Percentiles rank a stretch among this genome's conserved stretches.
These are phyloP conservation scores for Drosophila micromelanica DNA, from an alignment of 1,140 invertebrate species.

Conservation along the genomic window DNA sequence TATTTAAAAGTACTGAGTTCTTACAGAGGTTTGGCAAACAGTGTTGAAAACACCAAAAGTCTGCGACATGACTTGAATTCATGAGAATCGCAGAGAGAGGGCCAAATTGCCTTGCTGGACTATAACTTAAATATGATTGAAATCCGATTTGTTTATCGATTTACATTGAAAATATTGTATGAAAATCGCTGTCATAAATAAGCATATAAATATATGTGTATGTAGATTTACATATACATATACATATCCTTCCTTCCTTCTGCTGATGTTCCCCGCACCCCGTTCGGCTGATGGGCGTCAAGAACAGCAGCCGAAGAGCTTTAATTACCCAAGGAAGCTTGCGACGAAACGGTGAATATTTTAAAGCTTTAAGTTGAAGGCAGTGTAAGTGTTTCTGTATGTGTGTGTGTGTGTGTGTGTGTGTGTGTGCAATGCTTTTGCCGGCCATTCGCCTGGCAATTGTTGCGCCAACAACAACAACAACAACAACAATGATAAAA, in stretches of 20 bases:
- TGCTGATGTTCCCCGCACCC: too few relatives aligned
- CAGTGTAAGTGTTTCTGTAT: neutral
- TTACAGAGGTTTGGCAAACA: too few relatives aligned
- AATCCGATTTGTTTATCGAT: too few relatives aligned
- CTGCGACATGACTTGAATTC: too few relatives aligned
- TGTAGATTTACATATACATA: neutral
- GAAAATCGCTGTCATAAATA: neutral
- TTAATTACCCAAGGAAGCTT: slow-evolving; percentile 41
- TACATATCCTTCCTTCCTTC: neutral
- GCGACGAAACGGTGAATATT: slow-evolving; percentile 20
- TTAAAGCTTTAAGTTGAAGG: slow-evolving; percentile 47
- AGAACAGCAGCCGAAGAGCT: slow-evolving; percentile 25
- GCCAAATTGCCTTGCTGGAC: too few relatives aligned
- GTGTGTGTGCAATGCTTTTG: slow-evolving; percentile 8
- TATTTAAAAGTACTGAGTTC: too few relatives aligned
- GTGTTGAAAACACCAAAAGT: too few relatives aligned
- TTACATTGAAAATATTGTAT: too few relatives aligned
- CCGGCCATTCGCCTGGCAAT: slow-evolving; percentile 42
- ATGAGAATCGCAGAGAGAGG: too few relatives aligned
- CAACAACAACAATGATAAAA: neutral
- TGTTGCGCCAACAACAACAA: slow-evolving; percentile 39
- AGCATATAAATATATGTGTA: neutral
- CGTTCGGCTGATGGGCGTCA: slow-evolving; percentile 9
- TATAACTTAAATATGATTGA: too few relatives aligned
- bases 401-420: neutral